Conservation (phyloP, 2,888 invertebrate species). For the Cerastis leucographa region DNA sequence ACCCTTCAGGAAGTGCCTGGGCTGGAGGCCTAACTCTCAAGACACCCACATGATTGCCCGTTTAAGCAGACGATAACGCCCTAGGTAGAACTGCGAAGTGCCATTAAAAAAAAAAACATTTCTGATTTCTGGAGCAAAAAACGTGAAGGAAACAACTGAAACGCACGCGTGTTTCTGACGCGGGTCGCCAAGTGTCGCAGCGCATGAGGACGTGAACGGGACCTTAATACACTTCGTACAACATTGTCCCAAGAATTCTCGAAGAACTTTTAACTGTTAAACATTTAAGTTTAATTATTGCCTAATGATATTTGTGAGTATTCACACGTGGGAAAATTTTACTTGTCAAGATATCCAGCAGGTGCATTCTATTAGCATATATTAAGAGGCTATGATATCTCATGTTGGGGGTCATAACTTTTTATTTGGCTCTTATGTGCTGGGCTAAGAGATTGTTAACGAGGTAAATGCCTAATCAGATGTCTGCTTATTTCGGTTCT, state of each 20-base stretch:
- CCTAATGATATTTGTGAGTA: conserved; percentile 69
- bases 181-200: background rate
- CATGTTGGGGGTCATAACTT: conserved; percentile 55
- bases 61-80: background rate
- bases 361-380: conserved; percentile 75
- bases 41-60: background rate
- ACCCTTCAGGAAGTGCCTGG: background rate
- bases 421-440: conserved; percentile 55
- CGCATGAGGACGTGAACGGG: background rate
- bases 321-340: conserved; percentile 75
- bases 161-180: too few species aligned
- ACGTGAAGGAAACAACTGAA: background rate
- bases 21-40: background rate
- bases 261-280: conserved; percentile 46
- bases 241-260: conserved; percentile 41
- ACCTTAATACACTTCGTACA: background rate
- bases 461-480: conserved; percentile 40
- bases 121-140: background rate
- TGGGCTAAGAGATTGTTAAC: conserved; percentile 41
- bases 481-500: conserved; percentile 9
- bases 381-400: conserved; percentile 67
- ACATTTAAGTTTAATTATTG: conserved; percentile 74
- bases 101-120: background rate
- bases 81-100: background rate
- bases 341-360: conserved; percentile 58